These are phyloP conservation scores for Tribolium freemani DNA, from an alignment of 2,888 invertebrate species.

Conservation along the genomic window DNA sequence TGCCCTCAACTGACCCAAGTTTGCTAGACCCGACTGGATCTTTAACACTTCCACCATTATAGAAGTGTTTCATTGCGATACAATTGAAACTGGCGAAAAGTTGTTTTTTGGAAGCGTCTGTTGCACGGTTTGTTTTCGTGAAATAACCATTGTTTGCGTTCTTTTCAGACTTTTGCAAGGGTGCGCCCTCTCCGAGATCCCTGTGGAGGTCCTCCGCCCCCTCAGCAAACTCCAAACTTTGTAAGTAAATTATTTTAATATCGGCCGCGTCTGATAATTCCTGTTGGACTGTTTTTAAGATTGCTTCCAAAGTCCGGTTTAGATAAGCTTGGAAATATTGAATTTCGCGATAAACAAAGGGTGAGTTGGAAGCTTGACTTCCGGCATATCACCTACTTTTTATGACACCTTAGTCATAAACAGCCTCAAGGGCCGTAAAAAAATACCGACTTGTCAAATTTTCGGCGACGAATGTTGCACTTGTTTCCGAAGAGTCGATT, in stretches of 20 bases:
- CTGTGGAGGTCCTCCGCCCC: slow-evolving; percentile 70
- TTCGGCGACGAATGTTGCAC: slow-evolving; percentile 6
- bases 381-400: slow-evolving; percentile 40
- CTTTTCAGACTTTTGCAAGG: slow-evolving; percentile 72
- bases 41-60: background rate
- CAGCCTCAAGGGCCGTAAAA: slow-evolving; percentile 28
- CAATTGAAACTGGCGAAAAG: too few species aligned
- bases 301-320: slow-evolving; percentile 21
- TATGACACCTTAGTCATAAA: slow-evolving; percentile 33
- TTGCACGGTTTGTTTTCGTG: background rate
- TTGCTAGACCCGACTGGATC: background rate
- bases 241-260: slow-evolving; percentile 69
- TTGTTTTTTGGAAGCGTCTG: slow-evolving; percentile 4
- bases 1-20: background rate
- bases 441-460: slow-evolving; percentile 31
- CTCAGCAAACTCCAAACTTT: slow-evolving; percentile 72
- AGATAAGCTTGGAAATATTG: slow-evolving; percentile 33
- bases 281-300: slow-evolving; percentile 18
- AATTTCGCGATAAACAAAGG: slow-evolving; percentile 43
- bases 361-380: slow-evolving; percentile 40
- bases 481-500: slow-evolving; percentile 2
- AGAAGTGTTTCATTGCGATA: too few species aligned
- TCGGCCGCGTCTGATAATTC: slow-evolving; percentile 1
- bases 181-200: slow-evolving; percentile 73
- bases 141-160: slow-evolving; percentile 30